Evolutionary conservation across 2,113 vertebrate genomes (phyloP).

Genomic region (Phasianus colchicus): DNA sequence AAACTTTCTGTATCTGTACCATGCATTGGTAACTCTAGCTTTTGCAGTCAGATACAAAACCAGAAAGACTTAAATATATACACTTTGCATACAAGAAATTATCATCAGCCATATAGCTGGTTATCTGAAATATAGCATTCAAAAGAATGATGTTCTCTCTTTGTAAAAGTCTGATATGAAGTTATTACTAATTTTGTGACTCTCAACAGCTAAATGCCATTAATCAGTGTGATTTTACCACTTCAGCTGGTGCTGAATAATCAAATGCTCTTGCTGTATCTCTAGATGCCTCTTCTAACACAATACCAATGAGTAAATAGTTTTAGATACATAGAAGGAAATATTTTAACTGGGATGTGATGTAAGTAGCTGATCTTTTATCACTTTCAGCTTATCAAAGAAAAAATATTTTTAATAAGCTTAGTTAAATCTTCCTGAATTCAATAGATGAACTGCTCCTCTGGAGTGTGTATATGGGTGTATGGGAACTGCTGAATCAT

Average conservation of each 20-base stretch:
- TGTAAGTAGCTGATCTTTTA: slow-evolving; percentile 10
- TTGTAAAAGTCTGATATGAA: slow-evolving; percentile 34
- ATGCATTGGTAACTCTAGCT: neutral
- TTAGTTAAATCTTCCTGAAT: slow-evolving; percentile 55
- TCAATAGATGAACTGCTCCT: slow-evolving; percentile 44
- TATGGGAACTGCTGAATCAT: too few relatives aligned
- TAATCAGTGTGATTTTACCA: slow-evolving; percentile 31
- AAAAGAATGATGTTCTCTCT: neutral
- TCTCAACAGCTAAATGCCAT: slow-evolving; percentile 5
- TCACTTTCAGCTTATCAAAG: slow-evolving; percentile 5
- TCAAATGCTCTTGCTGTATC: neutral
- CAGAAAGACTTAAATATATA: slow-evolving; percentile 26
- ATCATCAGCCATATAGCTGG: slow-evolving; percentile 27
- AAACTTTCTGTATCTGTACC: neutral
- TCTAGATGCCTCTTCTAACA: slow-evolving; percentile 14
- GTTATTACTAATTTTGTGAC: slow-evolving; percentile 41
- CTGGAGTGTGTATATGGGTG: neutral
- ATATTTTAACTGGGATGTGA: neutral
- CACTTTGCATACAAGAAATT: slow-evolving; percentile 37
- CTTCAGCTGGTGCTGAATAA: slow-evolving; percentile 19
- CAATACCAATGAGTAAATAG: slow-evolving; percentile 12
- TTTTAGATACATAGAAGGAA: neutral
- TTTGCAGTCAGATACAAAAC: slow-evolving; percentile 3
- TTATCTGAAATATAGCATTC: slow-evolving; percentile 23
- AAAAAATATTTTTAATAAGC: slow-evolving; percentile 47